A percentile compares a stretch with the other conserved stretches of the same genome.
Conservation (phyloP, 2,888 invertebrate genomes). For the Scelioninae gen. 1 region DNA sequence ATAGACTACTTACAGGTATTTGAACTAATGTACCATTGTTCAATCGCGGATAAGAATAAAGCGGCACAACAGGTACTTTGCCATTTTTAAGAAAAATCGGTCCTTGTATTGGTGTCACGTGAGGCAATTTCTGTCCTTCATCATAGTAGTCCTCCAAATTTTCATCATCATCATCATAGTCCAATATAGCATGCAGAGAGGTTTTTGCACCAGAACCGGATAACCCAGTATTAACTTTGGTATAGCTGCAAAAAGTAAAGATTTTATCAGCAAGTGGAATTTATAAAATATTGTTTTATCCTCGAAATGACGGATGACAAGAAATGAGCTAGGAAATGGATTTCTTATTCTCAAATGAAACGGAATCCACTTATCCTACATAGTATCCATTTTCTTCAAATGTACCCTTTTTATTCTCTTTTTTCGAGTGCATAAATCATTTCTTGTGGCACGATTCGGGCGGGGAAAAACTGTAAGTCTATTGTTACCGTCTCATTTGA, state of each 20-base stretch:
- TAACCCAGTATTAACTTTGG: conserved; percentile 81
- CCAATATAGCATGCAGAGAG: conserved; percentile 89
- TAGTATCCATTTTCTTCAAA: background rate
- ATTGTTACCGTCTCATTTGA: conserved; percentile 25
- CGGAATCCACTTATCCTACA: background rate
- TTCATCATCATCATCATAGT: conserved; percentile 87
- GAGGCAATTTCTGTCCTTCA: conserved; percentile 83
- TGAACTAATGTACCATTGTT: conserved; percentile 95
- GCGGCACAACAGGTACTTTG: conserved; percentile 93
- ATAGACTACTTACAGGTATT: conserved; percentile 91
- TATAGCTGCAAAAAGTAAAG: conserved; percentile 77
- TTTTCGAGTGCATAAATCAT: background rate
- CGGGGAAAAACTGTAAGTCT: background rate
- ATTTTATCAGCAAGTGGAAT: too few relatives aligned
- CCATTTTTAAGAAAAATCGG: conserved; percentile 95
- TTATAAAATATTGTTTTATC: background rate
- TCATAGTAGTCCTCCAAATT: conserved; percentile 88
- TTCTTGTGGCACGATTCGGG: background rate
- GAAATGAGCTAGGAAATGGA: background rate
- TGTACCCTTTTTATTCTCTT: background rate
- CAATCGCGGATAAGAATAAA: conserved; percentile 92
- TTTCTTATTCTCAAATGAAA: background rate
- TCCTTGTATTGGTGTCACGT: conserved; percentile 93
- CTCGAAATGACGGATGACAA: background rate
- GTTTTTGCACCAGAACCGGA: conserved; percentile 85